phyloP scores from a whole-genome alignment of 2,113 vertebrate genomes.

The Peromyscus leucopus region DNA sequence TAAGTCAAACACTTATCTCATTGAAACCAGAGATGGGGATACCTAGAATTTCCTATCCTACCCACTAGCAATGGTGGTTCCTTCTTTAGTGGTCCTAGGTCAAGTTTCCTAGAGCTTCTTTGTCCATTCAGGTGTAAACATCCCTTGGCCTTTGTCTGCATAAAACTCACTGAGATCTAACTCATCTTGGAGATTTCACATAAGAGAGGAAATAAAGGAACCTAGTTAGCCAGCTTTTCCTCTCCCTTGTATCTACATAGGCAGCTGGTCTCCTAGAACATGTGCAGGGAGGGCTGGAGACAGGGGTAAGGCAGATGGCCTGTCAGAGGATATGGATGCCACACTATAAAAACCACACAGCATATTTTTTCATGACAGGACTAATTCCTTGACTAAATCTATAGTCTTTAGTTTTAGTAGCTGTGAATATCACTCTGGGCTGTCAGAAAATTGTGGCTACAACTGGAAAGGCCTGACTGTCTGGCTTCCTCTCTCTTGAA shows the following conservation, averaged over 20 bases:
- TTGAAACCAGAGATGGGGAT: neutral
- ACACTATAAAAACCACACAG: neutral
- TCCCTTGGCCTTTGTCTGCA: neutral
- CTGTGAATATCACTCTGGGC: neutral
- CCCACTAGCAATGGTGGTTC: neutral
- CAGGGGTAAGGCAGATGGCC: neutral
- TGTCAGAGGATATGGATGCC: constrained; percentile 39
- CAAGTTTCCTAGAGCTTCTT: neutral
- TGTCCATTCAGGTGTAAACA: neutral
- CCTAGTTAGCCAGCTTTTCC: neutral
- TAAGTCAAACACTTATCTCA: neutral
- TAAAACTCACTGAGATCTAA: neutral
- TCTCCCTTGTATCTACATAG: neutral
- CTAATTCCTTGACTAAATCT: constrained; percentile 50
- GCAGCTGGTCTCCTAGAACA: neutral
- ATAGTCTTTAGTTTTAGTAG: constrained; percentile 15
- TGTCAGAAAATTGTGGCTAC: neutral
- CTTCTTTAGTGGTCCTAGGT: neutral
- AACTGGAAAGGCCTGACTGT: neutral
- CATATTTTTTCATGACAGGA: constrained; percentile 20
- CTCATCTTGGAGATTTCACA: neutral
- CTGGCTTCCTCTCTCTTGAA: neutral
- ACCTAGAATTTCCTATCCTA: neutral
- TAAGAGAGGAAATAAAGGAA: neutral
- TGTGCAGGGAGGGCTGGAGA: neutral